Evolutionary conservation across 1,140 invertebrate genomes (phyloP), one percentile per base, ranked within the genome.

Genomic region (Temnothorax curvispinosus): DNA sequence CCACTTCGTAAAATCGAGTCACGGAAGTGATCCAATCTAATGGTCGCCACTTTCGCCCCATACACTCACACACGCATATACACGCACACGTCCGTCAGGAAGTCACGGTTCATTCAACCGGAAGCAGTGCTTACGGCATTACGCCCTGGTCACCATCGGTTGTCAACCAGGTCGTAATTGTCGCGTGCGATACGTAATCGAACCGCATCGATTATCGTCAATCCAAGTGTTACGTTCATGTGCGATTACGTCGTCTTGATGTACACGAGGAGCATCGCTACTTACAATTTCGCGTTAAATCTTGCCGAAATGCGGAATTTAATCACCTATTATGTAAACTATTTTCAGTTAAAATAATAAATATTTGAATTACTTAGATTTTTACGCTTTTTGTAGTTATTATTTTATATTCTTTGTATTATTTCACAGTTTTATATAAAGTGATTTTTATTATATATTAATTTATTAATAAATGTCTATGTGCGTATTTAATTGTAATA

Each of bases 91-190:
- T 65, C 64, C 75, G 76, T 88, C 92, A 91, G 91, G 90, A 93
- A 93, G 89, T 74, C 75, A 44, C 50, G 89, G 91, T 92, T 92
- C 93, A 91, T 93, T 93, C 92, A 93, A 93, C 93, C 93, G 93
- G 94, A 94, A 94, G 92, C 89, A 69, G 88, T 75, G 89, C 91
- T 94, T 91, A 92, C 84, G 86, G 88, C 87, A 88, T 90, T 90
- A 69, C 65, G 8, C 35, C 13, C 13, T 32, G 35, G n/a, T 11
- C 69, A 32, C 86, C 88, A 92, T 77, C 89, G 90, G 90, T 90
- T 86, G 90, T 54, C 85, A 72, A 56, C 74, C 64, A 71, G 77
- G 90, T 90, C 90, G 85, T 92, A 87, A 92, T 88, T 85, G 86
- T 85, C 88, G 87, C 71, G 69, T 47, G 81, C 54, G 18, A 58